Evolutionary conservation across 1,140 invertebrate species (phyloP), one percentile per base, ranked within the genome.

Genomic region (Aethina tumida): DNA sequence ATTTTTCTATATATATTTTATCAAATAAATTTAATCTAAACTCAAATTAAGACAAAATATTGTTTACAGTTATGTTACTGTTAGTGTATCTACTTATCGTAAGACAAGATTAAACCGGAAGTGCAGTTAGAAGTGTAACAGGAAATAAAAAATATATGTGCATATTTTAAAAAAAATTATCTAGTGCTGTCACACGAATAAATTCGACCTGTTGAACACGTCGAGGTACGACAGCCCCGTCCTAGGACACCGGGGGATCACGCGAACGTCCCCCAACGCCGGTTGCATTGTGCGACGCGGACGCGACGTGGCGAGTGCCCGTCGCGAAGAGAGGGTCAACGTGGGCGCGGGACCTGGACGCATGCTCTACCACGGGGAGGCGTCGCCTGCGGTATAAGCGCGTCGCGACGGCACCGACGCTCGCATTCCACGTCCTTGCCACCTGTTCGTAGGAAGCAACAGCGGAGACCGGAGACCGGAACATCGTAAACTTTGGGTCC

Each of bases 321-420:
- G n/a, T n/a, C n/a, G n/a, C n/a, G n/a, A n/a, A n/a, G n/a, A n/a
- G n/a, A n/a, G n/a, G n/a, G n/a, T n/a, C n/a, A n/a, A n/a, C 38
- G 38, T 40, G 38, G 38, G 38, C 38, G 38, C 38, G 17, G n/a
- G 28, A n/a, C 26, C 2, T 24, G 35, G 34, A 40, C 38, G 38
- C 38, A 40, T 40, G 38, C 38, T 10, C 31, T 35, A 27, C 19
- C 21, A 31, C 20, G 32, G 39, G 41, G 45, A 40, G 42, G 46
- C 38, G 42, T 48, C 43, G 30, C 43, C 44, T 29, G 28, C 44
- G 27, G 31, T 50, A 50, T 50, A 50, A 42, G 28, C 47, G 43
- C 44, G 43, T 36, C 47, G 28, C 41, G 44, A 49, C 44, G 44
- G 29, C 18, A 14, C 35, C 25, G 28, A 38, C 24, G 31, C 43